Conservation (phyloP, 2,797 vertebrate genomes). For the Spea hammondii region DNA sequence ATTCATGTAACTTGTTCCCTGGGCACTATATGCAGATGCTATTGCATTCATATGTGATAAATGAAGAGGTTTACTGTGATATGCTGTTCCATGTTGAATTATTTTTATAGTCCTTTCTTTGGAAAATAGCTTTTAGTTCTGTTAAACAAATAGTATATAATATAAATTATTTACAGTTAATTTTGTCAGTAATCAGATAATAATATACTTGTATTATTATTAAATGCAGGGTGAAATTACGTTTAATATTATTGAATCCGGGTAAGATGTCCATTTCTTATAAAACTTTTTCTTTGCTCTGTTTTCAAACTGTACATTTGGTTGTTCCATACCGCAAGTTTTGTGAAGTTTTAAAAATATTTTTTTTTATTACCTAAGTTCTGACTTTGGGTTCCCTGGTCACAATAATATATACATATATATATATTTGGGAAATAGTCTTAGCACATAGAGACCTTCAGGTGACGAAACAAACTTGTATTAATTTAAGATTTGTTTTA, state of each 20-base stretch:
- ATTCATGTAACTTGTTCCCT: background rate
- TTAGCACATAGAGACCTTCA: conserved; percentile 28
- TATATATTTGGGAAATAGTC: conserved; percentile 31
- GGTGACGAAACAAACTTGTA: conserved; percentile 33
- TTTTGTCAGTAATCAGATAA: background rate
- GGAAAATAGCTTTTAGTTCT: too few relatives aligned
- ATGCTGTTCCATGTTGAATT: background rate
- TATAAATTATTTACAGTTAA: background rate
- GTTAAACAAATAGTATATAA: background rate
- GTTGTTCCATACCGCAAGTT: conserved; percentile 21
- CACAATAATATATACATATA: conserved; percentile 9
- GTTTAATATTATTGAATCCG: background rate
- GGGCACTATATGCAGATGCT: background rate
- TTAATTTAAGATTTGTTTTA: conserved; percentile 41
- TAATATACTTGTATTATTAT: background rate
- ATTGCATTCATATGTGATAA: background rate
- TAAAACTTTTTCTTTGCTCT: background rate
- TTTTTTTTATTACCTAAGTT: conserved; percentile 9
- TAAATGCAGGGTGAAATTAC: background rate
- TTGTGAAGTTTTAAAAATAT: conserved; percentile 17
- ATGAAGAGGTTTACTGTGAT: background rate
- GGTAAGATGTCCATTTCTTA: conserved; percentile 6
- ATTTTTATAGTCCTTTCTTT: too few relatives aligned
- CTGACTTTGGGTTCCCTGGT: conserved; percentile 14
- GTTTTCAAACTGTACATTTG: conserved; percentile 9